phyloP scores from a whole-genome alignment of 2,888 invertebrate species.

The Epiperipatus broadwayi region DNA sequence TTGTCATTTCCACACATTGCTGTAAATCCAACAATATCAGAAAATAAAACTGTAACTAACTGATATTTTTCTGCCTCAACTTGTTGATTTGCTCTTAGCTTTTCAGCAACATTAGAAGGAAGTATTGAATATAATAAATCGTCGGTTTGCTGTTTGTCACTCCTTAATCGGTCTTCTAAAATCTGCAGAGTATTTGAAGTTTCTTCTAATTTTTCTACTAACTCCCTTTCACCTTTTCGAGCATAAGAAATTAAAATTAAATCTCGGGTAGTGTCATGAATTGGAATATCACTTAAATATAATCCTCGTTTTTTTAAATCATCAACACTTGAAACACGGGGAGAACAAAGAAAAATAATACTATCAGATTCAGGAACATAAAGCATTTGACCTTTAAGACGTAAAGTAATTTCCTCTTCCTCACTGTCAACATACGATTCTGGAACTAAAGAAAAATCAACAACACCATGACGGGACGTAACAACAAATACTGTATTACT shows the following conservation, averaged over 20 bases:
- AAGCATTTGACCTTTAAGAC: slow-evolving; percentile 21
- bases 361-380: slow-evolving; percentile 19
- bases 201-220: slow-evolving; percentile 22
- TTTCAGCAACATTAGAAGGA: slow-evolving; percentile 19
- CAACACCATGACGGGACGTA: too few relatives aligned
- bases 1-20: slow-evolving; percentile 19
- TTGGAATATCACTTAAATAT: slow-evolving; percentile 20
- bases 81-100: slow-evolving; percentile 17
- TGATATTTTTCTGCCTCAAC: slow-evolving; percentile 20
- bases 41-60: slow-evolving; percentile 19
- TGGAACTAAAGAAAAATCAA: neutral
- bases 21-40: slow-evolving; percentile 21
- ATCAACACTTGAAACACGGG: slow-evolving; percentile 19
- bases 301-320: slow-evolving; percentile 19
- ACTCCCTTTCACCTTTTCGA: slow-evolving; percentile 18
- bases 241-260: slow-evolving; percentile 20
- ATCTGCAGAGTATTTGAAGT: slow-evolving; percentile 20
- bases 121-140: slow-evolving; percentile 20
- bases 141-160: slow-evolving; percentile 20
- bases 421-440: too few relatives aligned
- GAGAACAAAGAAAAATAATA: slow-evolving; percentile 21
- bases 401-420: too few relatives aligned
- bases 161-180: slow-evolving; percentile 18
- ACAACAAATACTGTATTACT: slow-evolving; percentile 18
- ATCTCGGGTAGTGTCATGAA: slow-evolving; percentile 21